These are phyloP conservation scores for Oxyruncus cristatus DNA, from an alignment of 2,113 vertebrate genomes.

Conservation along the genomic window DNA sequence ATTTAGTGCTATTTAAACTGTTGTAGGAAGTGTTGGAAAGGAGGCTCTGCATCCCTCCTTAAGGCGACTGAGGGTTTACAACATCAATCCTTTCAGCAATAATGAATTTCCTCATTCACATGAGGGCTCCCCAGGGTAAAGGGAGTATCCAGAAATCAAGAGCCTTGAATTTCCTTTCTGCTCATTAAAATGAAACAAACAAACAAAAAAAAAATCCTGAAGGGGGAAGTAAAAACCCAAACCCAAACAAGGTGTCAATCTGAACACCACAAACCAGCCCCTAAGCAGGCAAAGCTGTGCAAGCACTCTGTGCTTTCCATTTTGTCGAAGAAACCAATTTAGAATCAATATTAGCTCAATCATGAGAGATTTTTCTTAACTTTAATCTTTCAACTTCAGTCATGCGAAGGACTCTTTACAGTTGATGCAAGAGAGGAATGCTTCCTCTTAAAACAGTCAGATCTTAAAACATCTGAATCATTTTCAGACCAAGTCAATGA, in stretches of 20 bases:
- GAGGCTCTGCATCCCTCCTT: neutral
- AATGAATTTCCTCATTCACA: neutral
- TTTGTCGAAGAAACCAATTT: neutral
- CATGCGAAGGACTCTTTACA: neutral
- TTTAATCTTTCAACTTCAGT: neutral
- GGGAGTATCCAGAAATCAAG: neutral
- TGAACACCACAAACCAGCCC: neutral
- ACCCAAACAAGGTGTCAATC: neutral
- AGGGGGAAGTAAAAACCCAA: neutral
- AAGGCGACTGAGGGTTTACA: neutral
- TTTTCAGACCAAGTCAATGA: neutral
- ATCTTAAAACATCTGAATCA: neutral
- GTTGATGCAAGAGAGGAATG: neutral
- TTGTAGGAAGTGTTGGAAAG: neutral
- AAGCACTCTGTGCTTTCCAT: neutral
- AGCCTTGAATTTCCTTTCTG: neutral
- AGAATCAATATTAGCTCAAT: neutral
- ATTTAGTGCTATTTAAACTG: neutral
- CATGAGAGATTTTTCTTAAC: neutral
- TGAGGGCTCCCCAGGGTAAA: neutral
- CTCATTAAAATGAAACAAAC: neutral
- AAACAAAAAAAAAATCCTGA: neutral
- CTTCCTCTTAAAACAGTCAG: neutral
- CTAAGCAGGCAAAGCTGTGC: neutral
- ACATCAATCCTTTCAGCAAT: neutral